Conservation (phyloP, 2,797 vertebrate genomes). For the Meriones psammophilus region DNA sequence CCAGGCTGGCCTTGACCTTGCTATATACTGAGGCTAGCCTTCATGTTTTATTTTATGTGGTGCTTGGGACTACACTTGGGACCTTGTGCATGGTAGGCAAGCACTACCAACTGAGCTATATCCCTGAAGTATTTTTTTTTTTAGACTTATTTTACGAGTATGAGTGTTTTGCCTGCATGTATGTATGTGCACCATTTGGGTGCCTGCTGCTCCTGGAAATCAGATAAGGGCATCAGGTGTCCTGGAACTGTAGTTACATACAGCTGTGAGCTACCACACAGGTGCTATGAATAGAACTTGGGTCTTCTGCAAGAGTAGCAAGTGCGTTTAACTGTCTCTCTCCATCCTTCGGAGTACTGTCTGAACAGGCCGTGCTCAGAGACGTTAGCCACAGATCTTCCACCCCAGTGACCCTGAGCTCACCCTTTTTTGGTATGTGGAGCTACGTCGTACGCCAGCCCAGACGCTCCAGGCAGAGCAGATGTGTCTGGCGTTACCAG, state of each 20-base stretch:
- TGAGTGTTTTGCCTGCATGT: not conserved
- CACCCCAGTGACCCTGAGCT: rapidly evolving
- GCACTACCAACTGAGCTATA: not conserved
- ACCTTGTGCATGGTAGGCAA: not conserved
- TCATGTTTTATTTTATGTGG: not conserved
- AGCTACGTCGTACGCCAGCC: not conserved
- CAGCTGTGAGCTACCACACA: not conserved
- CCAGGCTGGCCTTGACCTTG: not conserved
- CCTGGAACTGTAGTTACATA: not conserved
- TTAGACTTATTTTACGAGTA: not conserved
- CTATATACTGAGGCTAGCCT: not conserved
- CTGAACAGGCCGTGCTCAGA: not conserved
- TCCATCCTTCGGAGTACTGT: not conserved
- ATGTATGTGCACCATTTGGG: not conserved
- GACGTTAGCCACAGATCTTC: not conserved
- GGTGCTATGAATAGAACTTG: not conserved
- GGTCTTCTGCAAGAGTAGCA: not conserved
- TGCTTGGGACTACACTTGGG: not conserved
- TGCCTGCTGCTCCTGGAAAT: not conserved
- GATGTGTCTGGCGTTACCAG: rapidly evolving
- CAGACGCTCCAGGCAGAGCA: not conserved
- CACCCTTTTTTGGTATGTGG: not conserved
- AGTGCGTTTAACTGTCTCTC: not conserved
- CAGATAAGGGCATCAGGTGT: not conserved
- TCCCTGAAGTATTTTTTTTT: not conserved